Evolutionary conservation across 1,140 invertebrate species (phyloP).

Genomic region (Reticulitermes speratus): DNA sequence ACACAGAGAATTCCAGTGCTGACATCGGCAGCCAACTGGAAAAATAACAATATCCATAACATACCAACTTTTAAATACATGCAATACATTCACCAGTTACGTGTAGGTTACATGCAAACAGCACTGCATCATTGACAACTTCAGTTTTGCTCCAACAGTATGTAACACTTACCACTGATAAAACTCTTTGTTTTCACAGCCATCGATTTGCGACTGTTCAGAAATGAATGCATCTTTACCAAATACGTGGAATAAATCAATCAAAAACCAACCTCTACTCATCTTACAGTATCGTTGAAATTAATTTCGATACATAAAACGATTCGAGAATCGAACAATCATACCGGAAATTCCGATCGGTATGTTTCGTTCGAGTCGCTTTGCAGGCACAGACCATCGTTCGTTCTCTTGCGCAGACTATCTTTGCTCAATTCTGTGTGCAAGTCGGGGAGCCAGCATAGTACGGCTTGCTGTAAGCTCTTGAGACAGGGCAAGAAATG

Average conservation of each 20-base stretch:
- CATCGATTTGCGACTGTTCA: slow-evolving; percentile 20
- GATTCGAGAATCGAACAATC: neutral
- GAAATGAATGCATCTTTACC: slow-evolving; percentile 24
- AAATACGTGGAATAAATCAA: neutral
- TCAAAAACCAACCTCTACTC: neutral
- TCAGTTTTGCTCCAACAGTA: neutral
- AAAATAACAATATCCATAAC: neutral
- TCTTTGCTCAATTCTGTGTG: too few species aligned
- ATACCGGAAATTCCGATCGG: too few species aligned
- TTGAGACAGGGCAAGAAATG: too few species aligned
- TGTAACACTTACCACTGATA: slow-evolving; percentile 20
- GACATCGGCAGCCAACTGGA: slow-evolving; percentile 24
- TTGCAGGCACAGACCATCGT: too few species aligned
- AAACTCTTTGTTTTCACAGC: slow-evolving; percentile 22
- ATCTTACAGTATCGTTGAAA: neutral
- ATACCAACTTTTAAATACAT: neutral
- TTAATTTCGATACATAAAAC: neutral
- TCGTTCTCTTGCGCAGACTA: too few species aligned
- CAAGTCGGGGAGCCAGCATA: too few species aligned
- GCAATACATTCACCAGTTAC: neutral
- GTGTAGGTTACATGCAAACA: neutral
- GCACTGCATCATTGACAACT: neutral
- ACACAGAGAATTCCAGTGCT: neutral
- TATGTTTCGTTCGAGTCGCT: too few species aligned
- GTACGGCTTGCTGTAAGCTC: too few species aligned